Conservation (phyloP, 30 jellyfish, hydroid and myxozoan genomes). For the Chironex yamaguchii region DNA sequence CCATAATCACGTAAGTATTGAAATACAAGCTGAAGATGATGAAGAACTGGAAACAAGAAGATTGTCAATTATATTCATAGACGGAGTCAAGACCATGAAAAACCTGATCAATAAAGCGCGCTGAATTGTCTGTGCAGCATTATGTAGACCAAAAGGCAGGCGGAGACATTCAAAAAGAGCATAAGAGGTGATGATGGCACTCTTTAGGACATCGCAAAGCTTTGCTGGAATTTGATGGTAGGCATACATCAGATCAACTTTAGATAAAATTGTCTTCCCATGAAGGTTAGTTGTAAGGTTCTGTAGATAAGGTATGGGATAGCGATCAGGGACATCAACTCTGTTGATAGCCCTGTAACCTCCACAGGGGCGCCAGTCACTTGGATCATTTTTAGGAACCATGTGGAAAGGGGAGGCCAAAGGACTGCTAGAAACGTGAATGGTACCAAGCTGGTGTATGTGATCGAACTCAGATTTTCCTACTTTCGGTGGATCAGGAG, state of each 20-base stretch:
- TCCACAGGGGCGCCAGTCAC: constrained; percentile 66
- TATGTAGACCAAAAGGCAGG: constrained; percentile 69
- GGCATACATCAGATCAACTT: background rate
- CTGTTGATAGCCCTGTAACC: constrained; percentile 55
- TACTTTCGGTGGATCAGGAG: constrained; percentile 3
- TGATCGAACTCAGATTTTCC: constrained; percentile 44
- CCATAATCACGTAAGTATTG: constrained; percentile 19
- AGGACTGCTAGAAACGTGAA: constrained; percentile 36
- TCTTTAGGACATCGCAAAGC: constrained; percentile 43
- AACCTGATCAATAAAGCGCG: constrained; percentile 50
- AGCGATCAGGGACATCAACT: constrained; percentile 44
- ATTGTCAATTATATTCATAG: constrained; percentile 50
- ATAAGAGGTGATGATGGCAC: constrained; percentile 56
- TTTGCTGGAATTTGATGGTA: constrained; percentile 16
- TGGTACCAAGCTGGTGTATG: constrained; percentile 48
- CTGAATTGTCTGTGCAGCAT: constrained; percentile 71
- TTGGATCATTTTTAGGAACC: constrained; percentile 10
- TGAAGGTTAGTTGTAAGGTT: constrained; percentile 39
- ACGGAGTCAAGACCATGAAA: constrained; percentile 50
- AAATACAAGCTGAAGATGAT: constrained; percentile 21
- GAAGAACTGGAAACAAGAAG: constrained; percentile 32
- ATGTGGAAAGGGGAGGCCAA: constrained; percentile 66
- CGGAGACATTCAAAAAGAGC: constrained; percentile 65
- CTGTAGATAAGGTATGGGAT: constrained; percentile 68
- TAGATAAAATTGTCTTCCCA: constrained; percentile 33